Evolutionary conservation across 2,888 invertebrate species (phyloP), one percentile per base, ranked within the genome.

Genomic region (Phaedon cochleariae): DNA sequence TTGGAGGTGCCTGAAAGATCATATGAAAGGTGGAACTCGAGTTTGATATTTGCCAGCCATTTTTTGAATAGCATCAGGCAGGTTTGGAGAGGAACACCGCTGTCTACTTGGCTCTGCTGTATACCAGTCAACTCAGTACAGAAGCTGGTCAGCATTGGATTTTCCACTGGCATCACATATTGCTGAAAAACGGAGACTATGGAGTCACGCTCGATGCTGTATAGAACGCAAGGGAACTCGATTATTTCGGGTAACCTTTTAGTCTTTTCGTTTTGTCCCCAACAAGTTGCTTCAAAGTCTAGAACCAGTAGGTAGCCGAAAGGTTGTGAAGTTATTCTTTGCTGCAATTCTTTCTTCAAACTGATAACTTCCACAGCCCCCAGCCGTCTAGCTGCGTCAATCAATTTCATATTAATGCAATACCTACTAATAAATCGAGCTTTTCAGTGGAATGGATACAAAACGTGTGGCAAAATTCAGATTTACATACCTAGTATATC

Each of bases 271-370:
- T 84, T 84, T n/a, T 83, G 81, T 65, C 84, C 84, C 89, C 89
- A 89, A 74, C 89, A 89, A 0, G 89, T 89, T 52, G 89, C 87
- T 80, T 89, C 89, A 82, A 88, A 89, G 75, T 89, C 89, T 0
- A 89, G 79, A 34, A 85, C 84, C 57, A 86, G 80, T 59, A 86
- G 76, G 79, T 84, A 85, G 57, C 82, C 81, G 61, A 84, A 86
- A 0, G 79, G 78, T 73, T 80, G 80, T 17, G 72, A 71, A 31
- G 54, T 73, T n/a, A n/a, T n/a, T 59, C 68, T 73, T 48, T 63
- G 37, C 6, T 52, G 31, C n/a, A 61, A 41, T 26, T 69, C 66
- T 64, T 66, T 71, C 21, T 70, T 61, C 2, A 73, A 72, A 31
- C 66, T 57, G 45, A 77, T 69, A 45, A 72, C 65, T 64, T 77